Evolutionary conservation across 2,797 vertebrate species (phyloP), one percentile per base, ranked within the genome.

Genomic region (Allobates femoralis): DNA sequence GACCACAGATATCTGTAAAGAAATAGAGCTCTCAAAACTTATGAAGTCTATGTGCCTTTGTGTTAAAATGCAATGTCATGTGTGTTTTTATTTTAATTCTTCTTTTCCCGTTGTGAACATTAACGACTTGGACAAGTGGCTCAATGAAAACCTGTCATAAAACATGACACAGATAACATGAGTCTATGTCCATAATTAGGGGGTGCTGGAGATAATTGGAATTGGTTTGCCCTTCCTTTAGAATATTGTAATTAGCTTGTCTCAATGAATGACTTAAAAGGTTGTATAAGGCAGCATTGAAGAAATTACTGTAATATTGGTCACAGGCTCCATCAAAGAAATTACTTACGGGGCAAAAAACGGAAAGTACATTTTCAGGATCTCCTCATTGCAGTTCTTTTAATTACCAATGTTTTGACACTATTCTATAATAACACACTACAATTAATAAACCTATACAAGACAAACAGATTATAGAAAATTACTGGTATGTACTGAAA

Each of bases 231-330:
- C 78, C 56, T 86, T 81, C 14, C 77, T 74, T 85, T 8, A 64
- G 55, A 86, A 81, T 81, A 64, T 64, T 84, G 55, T 86, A 81
- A 73, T 86, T 86, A 86, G 11, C 56, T 51, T 66, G 34, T 81
- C 85, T 86, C 7, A 58, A 53, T 50, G 26, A 86, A 58, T 81
- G 41, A 41, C 62, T 69, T 16, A 73, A 37, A 73, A 28, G 32
- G 66, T 62, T 78, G n/a, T 37, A 5, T 23, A 8, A 10, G 79
- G 16, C 15, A 53, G 10, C 55, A 71, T 23, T 56, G 34, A 21
- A 34, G 8, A 46, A 50, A 79, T 28, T n/a, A 34, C 26, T 69
- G n/a, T 34, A 71, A 71, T 26, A 53, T 21, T 66, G 56, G 62
- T 69, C 30, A 55, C 28, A 14, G 50, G 18, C 2, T 19, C 8